Conservation (phyloP, 1,140 invertebrate genomes). For the Drosophila aff. region DNA sequence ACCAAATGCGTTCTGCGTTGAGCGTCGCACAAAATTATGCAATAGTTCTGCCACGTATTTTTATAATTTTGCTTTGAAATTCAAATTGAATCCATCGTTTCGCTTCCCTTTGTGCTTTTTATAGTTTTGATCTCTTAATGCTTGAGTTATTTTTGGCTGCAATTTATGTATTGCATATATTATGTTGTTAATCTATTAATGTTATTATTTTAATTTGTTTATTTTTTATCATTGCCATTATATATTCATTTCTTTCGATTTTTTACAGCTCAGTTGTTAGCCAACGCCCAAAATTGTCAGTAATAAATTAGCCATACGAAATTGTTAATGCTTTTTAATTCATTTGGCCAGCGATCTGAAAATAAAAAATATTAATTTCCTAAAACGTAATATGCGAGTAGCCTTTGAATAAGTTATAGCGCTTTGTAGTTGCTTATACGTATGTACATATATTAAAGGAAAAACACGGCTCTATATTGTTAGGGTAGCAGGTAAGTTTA, state of each 20-base stretch:
- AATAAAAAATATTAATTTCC: slow-evolving; percentile 30
- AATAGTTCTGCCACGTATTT: slow-evolving; percentile 62
- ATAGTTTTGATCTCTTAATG: slow-evolving; percentile 76
- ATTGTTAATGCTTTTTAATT: slow-evolving; percentile 61
- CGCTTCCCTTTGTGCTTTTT: slow-evolving; percentile 38
- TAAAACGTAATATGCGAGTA: slow-evolving; percentile 36
- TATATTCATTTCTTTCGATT: slow-evolving; percentile 47
- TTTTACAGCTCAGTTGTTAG: slow-evolving; percentile 82
- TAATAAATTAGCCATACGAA: slow-evolving; percentile 74
- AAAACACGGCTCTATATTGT: not conserved
- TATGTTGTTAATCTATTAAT: slow-evolving; percentile 65
- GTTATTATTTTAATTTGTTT: slow-evolving; percentile 59
- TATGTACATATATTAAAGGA: slow-evolving; percentile 5
- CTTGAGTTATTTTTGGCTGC: slow-evolving; percentile 74
- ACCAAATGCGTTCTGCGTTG: slow-evolving; percentile 42
- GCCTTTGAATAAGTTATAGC: slow-evolving; percentile 26
- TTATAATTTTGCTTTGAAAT: slow-evolving; percentile 52
- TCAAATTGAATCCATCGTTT: slow-evolving; percentile 62
- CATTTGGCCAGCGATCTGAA: slow-evolving; percentile 34
- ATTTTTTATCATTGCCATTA: slow-evolving; percentile 57
- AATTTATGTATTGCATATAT: slow-evolving; percentile 71
- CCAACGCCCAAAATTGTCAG: slow-evolving; percentile 55
- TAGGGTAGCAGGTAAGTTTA: slow-evolving; percentile 41
- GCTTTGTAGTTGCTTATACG: slow-evolving; percentile 52
- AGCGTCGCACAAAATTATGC: slow-evolving; percentile 72